These are phyloP conservation scores for Nebria brevicollis DNA, from an alignment of 2,888 invertebrate species.

Conservation along the genomic window DNA sequence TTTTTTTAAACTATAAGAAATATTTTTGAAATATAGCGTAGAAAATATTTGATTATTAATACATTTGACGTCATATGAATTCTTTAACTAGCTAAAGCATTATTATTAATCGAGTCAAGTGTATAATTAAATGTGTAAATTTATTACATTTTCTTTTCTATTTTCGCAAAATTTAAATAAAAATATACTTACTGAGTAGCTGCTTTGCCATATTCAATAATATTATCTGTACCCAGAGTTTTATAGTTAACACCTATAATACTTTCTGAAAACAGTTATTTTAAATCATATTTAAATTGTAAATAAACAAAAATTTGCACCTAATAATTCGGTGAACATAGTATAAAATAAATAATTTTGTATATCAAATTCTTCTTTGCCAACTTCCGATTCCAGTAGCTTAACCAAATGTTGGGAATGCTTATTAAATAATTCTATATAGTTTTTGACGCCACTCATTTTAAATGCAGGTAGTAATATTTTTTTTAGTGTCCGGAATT, in stretches of 20 bases:
- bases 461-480: conserved; percentile 52
- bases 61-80: background rate
- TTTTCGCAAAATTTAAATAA: background rate
- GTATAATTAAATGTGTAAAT: background rate
- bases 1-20: too few species aligned
- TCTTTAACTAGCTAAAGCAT: background rate
- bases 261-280: conserved; percentile 50
- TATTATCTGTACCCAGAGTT: conserved; percentile 51
- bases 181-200: conserved; percentile 51
- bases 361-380: conserved; percentile 52
- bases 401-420: conserved; percentile 49
- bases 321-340: conserved; percentile 52
- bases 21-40: background rate
- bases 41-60: background rate
- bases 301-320: conserved; percentile 42
- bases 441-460: conserved; percentile 50
- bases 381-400: conserved; percentile 48
- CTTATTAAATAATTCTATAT: conserved; percentile 51
- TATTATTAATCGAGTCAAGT: background rate
- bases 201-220: conserved; percentile 50
- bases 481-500: conserved; percentile 52
- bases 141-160: too few species aligned
- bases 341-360: conserved; percentile 49
- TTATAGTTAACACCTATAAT: conserved; percentile 53
- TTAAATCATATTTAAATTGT: conserved; percentile 11